phyloP scores from a whole-genome alignment of 2,113 vertebrate genomes.

The Girardinichthys multiradiatus region DNA sequence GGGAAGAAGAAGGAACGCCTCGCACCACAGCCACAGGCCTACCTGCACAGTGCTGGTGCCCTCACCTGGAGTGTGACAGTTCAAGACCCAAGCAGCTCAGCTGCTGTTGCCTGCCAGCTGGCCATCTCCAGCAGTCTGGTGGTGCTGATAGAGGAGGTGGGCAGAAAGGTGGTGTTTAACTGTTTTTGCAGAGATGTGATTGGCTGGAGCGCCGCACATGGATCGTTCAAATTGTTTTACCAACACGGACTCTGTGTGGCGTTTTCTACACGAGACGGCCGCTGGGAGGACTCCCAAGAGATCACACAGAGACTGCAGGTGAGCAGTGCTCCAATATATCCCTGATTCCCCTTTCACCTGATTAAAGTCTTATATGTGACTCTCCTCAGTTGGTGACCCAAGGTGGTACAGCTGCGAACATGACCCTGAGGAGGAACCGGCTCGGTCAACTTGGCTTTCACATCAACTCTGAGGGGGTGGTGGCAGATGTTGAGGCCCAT shows the following conservation, averaged over 20 bases:
- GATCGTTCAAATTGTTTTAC: conserved; percentile 13
- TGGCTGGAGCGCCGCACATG: conserved; percentile 14
- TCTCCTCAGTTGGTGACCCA: conserved; percentile 12
- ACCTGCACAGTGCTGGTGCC: conserved; percentile 9
- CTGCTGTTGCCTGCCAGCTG: background rate
- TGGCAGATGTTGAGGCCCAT: conserved; percentile 4
- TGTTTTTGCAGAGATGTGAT: conserved; percentile 22
- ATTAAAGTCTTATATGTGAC: background rate
- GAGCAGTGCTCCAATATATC: background rate
- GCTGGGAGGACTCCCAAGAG: conserved; percentile 9
- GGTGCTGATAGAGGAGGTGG: conserved; percentile 16
- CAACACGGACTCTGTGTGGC: background rate
- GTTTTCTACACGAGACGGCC: background rate
- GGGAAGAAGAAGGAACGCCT: conserved; percentile 6
- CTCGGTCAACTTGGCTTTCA: conserved; percentile 18
- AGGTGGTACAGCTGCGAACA: background rate
- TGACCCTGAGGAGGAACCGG: conserved; percentile 18
- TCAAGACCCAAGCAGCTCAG: background rate
- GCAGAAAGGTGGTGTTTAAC: conserved; percentile 15
- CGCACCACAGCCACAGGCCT: background rate
- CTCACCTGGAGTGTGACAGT: conserved; percentile 17
- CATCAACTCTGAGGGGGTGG: conserved; percentile 16
- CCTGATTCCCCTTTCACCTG: background rate
- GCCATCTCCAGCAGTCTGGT: conserved; percentile 7
- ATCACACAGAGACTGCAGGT: conserved; percentile 18